Conservation (phyloP, 2,113 vertebrate species). For the Cebidichthys violaceus region DNA sequence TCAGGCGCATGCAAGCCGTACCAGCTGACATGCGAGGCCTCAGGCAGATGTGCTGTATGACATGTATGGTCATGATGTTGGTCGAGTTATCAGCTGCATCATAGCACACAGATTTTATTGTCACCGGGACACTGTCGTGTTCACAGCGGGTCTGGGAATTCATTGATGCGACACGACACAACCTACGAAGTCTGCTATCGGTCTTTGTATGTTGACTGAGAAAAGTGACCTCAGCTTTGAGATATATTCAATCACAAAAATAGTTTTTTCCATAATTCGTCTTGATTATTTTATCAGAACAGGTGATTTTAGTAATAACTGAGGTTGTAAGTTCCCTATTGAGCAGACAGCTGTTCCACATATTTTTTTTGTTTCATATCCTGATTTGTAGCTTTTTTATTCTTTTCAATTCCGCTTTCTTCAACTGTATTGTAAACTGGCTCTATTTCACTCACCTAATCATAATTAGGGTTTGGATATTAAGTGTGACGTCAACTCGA, state of each 20-base stretch:
- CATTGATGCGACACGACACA: not conserved
- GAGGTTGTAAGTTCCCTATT: not conserved
- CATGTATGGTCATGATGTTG: conserved; percentile 5
- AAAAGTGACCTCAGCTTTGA: not conserved
- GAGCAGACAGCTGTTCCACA: not conserved
- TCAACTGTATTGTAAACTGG: not conserved
- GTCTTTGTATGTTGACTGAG: not conserved
- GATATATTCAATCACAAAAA: not conserved
- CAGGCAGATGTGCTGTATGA: conserved; percentile 35
- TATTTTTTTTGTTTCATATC: not conserved
- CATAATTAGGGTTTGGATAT: not conserved
- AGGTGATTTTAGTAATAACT: not conserved
- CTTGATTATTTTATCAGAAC: not conserved
- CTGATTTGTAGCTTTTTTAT: not conserved
- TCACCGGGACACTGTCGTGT: not conserved
- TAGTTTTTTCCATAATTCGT: not conserved
- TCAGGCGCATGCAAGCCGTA: conserved; percentile 48
- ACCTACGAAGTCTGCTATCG: not conserved
- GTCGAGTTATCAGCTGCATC: not conserved
- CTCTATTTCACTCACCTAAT: not conserved
- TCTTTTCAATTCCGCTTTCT: not conserved
- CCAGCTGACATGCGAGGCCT: conserved; percentile 38
- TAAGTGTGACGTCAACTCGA: not conserved
- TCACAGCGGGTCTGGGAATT: not conserved
- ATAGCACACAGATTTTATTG: not conserved